Conservation (phyloP, 2,113 vertebrate species). For the Numenius arquata region DNA sequence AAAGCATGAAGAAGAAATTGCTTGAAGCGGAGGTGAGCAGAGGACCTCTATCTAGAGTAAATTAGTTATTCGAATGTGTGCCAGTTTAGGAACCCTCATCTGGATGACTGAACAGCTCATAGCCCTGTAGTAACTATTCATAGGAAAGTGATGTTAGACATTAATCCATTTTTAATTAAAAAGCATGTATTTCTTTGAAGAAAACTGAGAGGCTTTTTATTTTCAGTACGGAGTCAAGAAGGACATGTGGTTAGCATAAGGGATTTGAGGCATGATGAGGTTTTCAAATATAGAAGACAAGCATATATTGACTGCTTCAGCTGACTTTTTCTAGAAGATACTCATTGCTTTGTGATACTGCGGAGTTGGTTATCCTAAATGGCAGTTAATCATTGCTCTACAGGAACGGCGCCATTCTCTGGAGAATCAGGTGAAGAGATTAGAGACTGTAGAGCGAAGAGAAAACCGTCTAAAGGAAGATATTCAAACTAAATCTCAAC, state of each 20-base stretch:
- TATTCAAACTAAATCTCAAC: slow-evolving; percentile 95
- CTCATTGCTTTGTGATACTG: neutral
- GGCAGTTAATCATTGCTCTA: slow-evolving; percentile 44
- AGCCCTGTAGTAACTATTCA: neutral
- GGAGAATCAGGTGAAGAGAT: slow-evolving; percentile 96
- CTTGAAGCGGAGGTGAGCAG: slow-evolving; percentile 88
- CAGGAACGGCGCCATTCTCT: slow-evolving; percentile 96
- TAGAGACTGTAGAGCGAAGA: slow-evolving; percentile 95
- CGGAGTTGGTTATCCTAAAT: neutral
- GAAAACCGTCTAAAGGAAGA: slow-evolving; percentile 98
- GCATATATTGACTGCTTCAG: neutral
- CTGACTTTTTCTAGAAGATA: neutral
- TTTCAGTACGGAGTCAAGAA: neutral
- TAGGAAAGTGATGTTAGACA: neutral
- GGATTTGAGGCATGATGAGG: neutral
- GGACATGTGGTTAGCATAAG: neutral
- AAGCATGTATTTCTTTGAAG: neutral
- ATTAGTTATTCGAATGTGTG: neutral
- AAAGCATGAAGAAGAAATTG: slow-evolving; percentile 92
- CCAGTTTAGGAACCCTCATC: neutral
- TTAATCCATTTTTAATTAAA: neutral
- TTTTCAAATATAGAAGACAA: neutral
- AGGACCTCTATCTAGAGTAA: neutral
- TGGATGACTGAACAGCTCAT: neutral
- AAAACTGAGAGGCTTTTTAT: neutral